Percentiles rank a stretch among this genome's conserved stretches.
Conservation (phyloP, 2,888 invertebrate genomes). For the Cotesia congregata region DNA sequence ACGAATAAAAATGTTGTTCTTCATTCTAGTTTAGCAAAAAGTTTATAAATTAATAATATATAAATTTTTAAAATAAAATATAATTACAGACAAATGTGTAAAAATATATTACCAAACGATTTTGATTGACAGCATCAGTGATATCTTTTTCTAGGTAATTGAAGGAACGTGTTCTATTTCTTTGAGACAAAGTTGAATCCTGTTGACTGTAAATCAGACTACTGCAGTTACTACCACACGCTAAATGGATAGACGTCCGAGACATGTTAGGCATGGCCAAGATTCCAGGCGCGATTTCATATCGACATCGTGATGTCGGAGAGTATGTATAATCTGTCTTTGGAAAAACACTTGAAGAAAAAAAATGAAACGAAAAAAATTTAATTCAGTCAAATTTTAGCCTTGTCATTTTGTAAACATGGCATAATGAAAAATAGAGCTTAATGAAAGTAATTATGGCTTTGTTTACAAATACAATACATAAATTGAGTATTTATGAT, state of each 20-base stretch:
- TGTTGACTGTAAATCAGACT: conserved; percentile 53
- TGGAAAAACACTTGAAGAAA: conserved; percentile 79
- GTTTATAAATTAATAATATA: background rate
- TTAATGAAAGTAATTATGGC: background rate
- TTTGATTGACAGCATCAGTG: conserved; percentile 50
- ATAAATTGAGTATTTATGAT: background rate
- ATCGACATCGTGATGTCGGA: conserved; percentile 83
- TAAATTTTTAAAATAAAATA: background rate
- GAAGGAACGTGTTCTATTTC: conserved; percentile 43
- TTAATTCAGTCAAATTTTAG: background rate
- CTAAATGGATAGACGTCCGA: conserved; percentile 74
- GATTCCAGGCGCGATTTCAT: conserved; percentile 84
- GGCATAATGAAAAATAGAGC: background rate
- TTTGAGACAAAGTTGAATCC: conserved; percentile 50
- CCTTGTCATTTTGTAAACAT: background rate
- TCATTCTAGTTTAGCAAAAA: conserved; percentile 43
- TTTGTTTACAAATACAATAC: background rate
- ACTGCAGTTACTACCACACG: conserved; percentile 54
- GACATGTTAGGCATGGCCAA: conserved; percentile 93
- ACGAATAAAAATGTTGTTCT: conserved; percentile 48
- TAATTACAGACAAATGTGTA: background rate
- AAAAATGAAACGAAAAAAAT: conserved; percentile 34
- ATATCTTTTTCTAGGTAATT: conserved; percentile 46
- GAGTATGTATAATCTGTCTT: conserved; percentile 95
- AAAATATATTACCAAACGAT: conserved; percentile 46